Conservation (phyloP, 2,113 vertebrate species). For the Cettia cetti region DNA sequence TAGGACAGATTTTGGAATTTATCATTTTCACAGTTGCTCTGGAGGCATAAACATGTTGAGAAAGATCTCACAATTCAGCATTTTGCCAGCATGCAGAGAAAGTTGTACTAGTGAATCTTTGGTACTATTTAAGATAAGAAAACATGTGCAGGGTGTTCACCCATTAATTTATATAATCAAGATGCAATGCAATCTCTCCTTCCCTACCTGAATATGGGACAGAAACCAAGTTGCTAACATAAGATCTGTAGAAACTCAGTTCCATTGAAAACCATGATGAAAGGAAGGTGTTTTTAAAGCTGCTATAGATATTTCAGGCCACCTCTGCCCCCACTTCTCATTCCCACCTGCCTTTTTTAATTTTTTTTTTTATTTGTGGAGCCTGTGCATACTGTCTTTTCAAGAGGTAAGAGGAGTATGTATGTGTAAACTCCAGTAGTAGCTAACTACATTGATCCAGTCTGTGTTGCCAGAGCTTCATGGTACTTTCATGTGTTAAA, state of each 20-base stretch:
- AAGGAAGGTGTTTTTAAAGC: neutral
- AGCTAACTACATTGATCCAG: neutral
- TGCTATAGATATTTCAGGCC: neutral
- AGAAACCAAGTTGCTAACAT: neutral
- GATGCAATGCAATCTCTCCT: neutral
- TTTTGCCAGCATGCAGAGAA: slow-evolving; percentile 1
- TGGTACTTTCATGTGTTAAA: neutral
- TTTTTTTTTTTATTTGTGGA: neutral
- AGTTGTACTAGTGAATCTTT: neutral
- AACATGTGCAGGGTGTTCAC: neutral
- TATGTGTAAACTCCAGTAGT: neutral
- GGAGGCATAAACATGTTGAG: slow-evolving; percentile 13
- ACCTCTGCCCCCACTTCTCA: neutral
- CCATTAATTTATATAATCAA: slow-evolving; percentile 22
- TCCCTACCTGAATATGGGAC: neutral
- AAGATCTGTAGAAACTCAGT: neutral
- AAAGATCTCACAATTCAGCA: slow-evolving; percentile 43
- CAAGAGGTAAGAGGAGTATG: neutral
- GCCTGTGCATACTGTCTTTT: neutral
- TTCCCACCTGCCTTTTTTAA: neutral
- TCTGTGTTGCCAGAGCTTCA: neutral
- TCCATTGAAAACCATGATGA: neutral
- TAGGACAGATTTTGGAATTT: neutral
- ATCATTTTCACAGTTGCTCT: slow-evolving; percentile 30
- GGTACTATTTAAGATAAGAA: slow-evolving; percentile 27